Evolutionary conservation across 2,113 vertebrate species (phyloP).

Genomic region (Chlamydotis undulata): DNA sequence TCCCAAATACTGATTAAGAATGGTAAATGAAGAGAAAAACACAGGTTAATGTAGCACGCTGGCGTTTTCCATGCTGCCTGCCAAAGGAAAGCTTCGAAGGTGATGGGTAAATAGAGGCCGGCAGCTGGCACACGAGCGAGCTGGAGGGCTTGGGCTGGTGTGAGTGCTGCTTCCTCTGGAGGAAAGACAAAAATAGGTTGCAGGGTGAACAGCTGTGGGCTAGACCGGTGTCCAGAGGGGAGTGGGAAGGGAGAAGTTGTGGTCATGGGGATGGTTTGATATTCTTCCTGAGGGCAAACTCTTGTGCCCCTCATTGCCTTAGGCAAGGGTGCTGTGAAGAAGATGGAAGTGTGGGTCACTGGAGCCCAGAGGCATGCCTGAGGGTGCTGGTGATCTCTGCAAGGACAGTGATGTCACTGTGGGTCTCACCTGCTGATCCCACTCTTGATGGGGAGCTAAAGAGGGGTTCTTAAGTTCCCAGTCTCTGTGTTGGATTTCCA

Average conservation of each 20-base stretch:
- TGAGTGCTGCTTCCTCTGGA: background rate
- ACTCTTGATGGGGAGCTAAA: background rate
- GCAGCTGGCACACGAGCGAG: background rate
- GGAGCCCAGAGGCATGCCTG: background rate
- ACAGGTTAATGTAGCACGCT: background rate
- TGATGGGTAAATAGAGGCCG: background rate
- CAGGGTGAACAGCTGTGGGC: background rate
- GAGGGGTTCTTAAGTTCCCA: background rate
- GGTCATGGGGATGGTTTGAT: background rate
- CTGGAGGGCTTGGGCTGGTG: background rate
- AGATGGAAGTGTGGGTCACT: background rate
- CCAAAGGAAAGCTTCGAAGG: conserved; percentile 13
- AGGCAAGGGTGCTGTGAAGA: background rate
- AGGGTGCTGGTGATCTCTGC: background rate
- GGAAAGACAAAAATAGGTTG: background rate
- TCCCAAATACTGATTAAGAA: conserved; percentile 38
- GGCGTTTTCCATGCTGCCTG: conserved; percentile 17
- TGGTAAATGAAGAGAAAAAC: background rate
- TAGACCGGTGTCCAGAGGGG: background rate
- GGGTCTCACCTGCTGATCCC: background rate
- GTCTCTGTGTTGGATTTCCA: background rate
- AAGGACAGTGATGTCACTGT: background rate
- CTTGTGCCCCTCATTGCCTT: background rate
- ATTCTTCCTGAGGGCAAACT: background rate
- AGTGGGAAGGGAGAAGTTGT: background rate